Base-by-base conservation (phyloP, 2,113 vertebrate genomes). In the Hippopotamus amphibius region DNA sequence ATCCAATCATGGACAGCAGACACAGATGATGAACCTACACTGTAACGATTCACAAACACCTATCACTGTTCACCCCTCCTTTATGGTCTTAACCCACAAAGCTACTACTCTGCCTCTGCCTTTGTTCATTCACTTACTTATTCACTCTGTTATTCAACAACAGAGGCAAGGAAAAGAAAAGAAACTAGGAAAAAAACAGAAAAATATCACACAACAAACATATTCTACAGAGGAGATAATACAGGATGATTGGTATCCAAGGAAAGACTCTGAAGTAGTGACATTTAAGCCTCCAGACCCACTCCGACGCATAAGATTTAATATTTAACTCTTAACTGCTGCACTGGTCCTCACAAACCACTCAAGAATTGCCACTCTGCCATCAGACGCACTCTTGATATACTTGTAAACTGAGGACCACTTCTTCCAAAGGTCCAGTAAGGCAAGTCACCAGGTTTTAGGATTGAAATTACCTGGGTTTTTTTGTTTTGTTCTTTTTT, bases 111-210 rank as follows among this genome's bases (percentile, higher is more conserved):
- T 90, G 81, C 28, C 76, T 63, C 50, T 76, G 7, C 66, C 59
- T 61, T 48, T 59, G 74, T n/a, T 69, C n/a, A 21, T 37, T 83
- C 57, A 83, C 37, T 84, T 37, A 68, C 16, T 65, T 53, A 61
- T 61, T 61, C 59, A 59, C 8, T 43, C 83, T 53, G 14, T 83
- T 13, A 65, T 65, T 83, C 77, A 72, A 86, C 71, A 83, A 83
- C 59, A 84, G n/a, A 90, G 19, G 21, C 37, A 65, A 76, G 6
- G 6, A 41, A 84, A 92, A 76, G 6, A 21, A 79, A 92, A 76
- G 14, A 88, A 93, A 57, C 33, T 43, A 85, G 61, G 7, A 97
- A 93, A 80, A 41, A 76, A 82, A 92, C 26, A 68, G n/a, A 84
- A 71, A 93, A 89, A 65, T 19, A 85, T 15, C 37, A 24, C 17